These are phyloP conservation scores for Atherinomorus stipes DNA, from an alignment of 2,113 vertebrate genomes.

Conservation along the genomic window DNA sequence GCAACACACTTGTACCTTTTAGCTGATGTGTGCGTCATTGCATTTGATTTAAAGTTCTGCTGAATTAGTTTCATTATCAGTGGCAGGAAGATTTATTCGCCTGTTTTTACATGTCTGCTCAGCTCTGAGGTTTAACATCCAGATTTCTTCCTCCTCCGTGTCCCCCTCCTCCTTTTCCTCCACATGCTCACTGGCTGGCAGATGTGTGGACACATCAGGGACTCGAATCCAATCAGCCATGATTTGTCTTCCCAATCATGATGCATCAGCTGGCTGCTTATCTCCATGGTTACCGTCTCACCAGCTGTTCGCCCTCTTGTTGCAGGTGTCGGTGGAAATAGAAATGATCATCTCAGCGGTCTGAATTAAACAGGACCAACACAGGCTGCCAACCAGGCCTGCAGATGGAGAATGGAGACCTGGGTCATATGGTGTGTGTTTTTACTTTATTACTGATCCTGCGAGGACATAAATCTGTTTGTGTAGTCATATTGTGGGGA, in stretches of 20 bases:
- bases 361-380: slow-evolving; percentile 28
- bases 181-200: slow-evolving; percentile 11
- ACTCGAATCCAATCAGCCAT: slow-evolving; percentile 22
- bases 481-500: too few relatives aligned
- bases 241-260: not conserved
- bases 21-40: too few relatives aligned
- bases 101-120: too few relatives aligned
- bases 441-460: not conserved
- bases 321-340: slow-evolving; percentile 52
- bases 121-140: not conserved
- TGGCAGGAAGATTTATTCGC: too few relatives aligned
- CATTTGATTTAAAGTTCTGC: too few relatives aligned
- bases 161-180: not conserved
- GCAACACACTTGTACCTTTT: too few relatives aligned
- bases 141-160: not conserved
- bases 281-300: slow-evolving; percentile 50
- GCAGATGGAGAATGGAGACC: slow-evolving; percentile 96
- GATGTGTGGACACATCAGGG: slow-evolving; percentile 23
- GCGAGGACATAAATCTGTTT: not conserved
- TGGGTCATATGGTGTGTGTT: slow-evolving; percentile 87
- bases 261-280: slow-evolving; percentile 22
- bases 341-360: slow-evolving; percentile 21
- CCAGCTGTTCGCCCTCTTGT: slow-evolving; percentile 20
- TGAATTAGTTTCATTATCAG: too few relatives aligned
- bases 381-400: not conserved